These are phyloP conservation scores for Hirundichthys speculiger DNA, from an alignment of 2,113 vertebrate genomes.

Conservation along the genomic window DNA sequence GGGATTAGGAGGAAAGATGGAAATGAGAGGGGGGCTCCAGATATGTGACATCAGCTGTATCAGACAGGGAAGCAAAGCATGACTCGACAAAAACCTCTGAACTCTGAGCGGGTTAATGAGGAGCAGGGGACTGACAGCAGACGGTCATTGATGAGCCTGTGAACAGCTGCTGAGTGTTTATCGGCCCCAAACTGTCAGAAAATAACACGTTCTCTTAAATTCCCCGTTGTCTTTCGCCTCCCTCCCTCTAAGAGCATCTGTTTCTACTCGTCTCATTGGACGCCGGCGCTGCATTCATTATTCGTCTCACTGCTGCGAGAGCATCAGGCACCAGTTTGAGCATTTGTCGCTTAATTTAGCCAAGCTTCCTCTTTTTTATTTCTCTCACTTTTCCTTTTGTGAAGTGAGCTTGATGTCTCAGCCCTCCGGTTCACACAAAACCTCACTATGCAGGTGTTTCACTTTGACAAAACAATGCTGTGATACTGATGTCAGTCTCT, in stretches of 20 bases:
- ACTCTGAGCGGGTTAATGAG: conserved; percentile 40
- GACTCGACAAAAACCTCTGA: conserved; percentile 53
- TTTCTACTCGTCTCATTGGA: conserved; percentile 44
- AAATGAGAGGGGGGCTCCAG: background rate
- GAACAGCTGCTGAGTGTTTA: conserved; percentile 28
- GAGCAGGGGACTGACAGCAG: conserved; percentile 13
- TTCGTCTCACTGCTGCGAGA: conserved; percentile 3
- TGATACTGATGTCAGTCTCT: too few relatives aligned
- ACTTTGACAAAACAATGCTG: background rate
- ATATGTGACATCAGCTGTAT: conserved; percentile 48
- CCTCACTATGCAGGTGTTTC: conserved; percentile 32
- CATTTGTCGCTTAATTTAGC: conserved; percentile 2
- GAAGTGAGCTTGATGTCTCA: conserved; percentile 1
- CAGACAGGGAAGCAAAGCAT: conserved; percentile 43
- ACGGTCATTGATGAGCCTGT: conserved; percentile 18
- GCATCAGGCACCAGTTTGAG: conserved; percentile 9
- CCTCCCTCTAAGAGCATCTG: conserved; percentile 41
- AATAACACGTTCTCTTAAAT: conserved; percentile 37
- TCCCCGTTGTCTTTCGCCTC: conserved; percentile 3
- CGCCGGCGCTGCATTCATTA: conserved; percentile 22
- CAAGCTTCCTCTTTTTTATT: background rate
- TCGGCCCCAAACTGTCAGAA: conserved; percentile 71
- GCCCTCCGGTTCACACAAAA: background rate
- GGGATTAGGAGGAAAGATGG: background rate
- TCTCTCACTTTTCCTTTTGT: background rate